These are phyloP conservation scores for Idris sp. DNA, from an alignment of 1,140 invertebrate genomes.

Conservation along the genomic window DNA sequence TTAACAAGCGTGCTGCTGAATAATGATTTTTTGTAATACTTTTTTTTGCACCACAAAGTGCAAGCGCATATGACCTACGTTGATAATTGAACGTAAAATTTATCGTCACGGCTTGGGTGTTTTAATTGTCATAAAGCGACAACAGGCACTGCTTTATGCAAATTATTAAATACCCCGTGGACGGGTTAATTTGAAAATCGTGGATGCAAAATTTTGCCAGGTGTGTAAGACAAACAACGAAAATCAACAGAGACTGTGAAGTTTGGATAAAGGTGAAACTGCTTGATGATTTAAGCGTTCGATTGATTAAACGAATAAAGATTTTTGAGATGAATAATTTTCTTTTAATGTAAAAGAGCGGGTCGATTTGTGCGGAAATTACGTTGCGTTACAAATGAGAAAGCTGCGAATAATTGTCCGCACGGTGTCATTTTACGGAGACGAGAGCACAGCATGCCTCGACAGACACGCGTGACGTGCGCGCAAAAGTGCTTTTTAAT, in stretches of 20 bases:
- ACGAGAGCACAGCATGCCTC: neutral
- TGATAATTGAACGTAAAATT: conserved; percentile 43
- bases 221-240: no score
- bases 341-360: no score
- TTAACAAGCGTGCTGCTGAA: conserved; percentile 22
- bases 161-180: conserved; percentile 14
- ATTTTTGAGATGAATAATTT: no score
- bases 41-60: conserved; percentile 11
- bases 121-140: conserved; percentile 7
- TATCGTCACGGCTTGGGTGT: conserved; percentile 10
- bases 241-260: conserved; percentile 37
- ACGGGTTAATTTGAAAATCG: conserved; percentile 26
- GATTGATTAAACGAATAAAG: conserved; percentile 33
- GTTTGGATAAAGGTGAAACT: no score
- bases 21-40: conserved; percentile 21
- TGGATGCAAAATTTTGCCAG: conserved; percentile 12
- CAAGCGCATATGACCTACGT: conserved; percentile 1
- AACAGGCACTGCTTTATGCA: conserved; percentile 16
- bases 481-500: conserved; percentile 26
- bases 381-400: conserved; percentile 12
- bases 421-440: neutral
- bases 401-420: conserved; percentile 13
- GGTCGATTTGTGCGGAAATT: conserved; percentile 10
- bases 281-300: no score
- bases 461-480: conserved; percentile 1